Conservation (phyloP, 2,888 invertebrate genomes). For the Branchipolynoe longqiensis region DNA sequence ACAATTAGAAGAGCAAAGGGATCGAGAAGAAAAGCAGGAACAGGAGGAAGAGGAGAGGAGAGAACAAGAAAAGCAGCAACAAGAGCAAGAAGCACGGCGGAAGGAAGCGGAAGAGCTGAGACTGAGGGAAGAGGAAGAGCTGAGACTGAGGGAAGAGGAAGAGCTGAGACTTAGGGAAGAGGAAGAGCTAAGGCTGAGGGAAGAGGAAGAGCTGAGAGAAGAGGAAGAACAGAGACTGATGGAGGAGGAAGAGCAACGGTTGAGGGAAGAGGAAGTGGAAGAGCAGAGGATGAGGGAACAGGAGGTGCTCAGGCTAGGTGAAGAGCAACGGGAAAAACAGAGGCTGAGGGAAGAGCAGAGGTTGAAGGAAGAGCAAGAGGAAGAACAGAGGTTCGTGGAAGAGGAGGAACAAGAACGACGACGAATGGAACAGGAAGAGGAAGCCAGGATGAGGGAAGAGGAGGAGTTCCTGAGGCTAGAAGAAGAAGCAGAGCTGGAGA, state of each 20-base stretch:
- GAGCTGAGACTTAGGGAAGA: background rate
- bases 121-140: background rate
- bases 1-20: background rate
- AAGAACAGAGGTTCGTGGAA: background rate
- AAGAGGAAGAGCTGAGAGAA: slow-evolving; percentile 29
- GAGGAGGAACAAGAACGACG: slow-evolving; percentile 32
- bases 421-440: background rate
- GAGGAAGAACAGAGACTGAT: slow-evolving; percentile 1
- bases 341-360: background rate
- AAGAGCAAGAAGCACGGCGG: background rate
- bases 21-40: background rate
- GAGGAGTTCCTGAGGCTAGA: slow-evolving; percentile 22
- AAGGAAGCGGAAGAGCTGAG: background rate
- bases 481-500: slow-evolving; percentile 35
- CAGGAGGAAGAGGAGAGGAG: background rate
- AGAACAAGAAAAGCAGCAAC: background rate
- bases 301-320: background rate
- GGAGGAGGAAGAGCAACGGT: background rate
- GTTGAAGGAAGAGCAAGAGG: slow-evolving; percentile 15
- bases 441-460: background rate
- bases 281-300: slow-evolving; percentile 11
- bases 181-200: slow-evolving; percentile 11
- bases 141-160: slow-evolving; percentile 34
- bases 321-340: background rate
- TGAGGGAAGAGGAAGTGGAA: background rate